These are phyloP conservation scores for Sesia apiformis DNA, from an alignment of 2,888 invertebrate genomes.

Conservation along the genomic window DNA sequence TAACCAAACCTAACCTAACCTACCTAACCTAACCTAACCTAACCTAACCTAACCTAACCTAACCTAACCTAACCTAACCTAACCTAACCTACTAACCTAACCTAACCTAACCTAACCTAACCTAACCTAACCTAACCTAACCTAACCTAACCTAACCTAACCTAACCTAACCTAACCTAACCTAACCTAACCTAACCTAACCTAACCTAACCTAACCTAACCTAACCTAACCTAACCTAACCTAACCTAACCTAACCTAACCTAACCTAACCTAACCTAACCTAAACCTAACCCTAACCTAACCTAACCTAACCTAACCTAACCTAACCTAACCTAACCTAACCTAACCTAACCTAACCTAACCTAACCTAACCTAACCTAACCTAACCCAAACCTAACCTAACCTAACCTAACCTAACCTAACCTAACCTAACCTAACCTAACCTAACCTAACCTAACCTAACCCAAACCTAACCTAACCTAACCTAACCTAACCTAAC, in stretches of 20 bases:
- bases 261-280: conserved; percentile 16
- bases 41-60: conserved; percentile 4
- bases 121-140: conserved; percentile 8
- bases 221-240: conserved; percentile 16
- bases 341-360: conserved; percentile 17
- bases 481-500: conserved; percentile 13
- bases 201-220: conserved; percentile 18
- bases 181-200: conserved; percentile 11
- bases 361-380: conserved; percentile 5
- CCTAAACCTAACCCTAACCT: too few species aligned
- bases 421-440: conserved; percentile 13
- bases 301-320: too few species aligned
- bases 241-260: conserved; percentile 18
- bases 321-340: conserved; percentile 17
- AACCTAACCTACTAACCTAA: conserved; percentile 4
- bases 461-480: background rate
- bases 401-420: conserved; percentile 13
- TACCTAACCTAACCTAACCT: conserved; percentile 7
- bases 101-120: conserved; percentile 8
- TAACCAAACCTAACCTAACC: conserved; percentile 9
- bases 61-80: conserved; percentile 10
- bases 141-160: conserved; percentile 11
- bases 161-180: background rate
- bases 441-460: conserved; percentile 14
- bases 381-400: conserved; percentile 2